These are phyloP conservation scores for Poeciliopsis turneri DNA, from an alignment of 2,797 vertebrate species.

Conservation along the genomic window DNA sequence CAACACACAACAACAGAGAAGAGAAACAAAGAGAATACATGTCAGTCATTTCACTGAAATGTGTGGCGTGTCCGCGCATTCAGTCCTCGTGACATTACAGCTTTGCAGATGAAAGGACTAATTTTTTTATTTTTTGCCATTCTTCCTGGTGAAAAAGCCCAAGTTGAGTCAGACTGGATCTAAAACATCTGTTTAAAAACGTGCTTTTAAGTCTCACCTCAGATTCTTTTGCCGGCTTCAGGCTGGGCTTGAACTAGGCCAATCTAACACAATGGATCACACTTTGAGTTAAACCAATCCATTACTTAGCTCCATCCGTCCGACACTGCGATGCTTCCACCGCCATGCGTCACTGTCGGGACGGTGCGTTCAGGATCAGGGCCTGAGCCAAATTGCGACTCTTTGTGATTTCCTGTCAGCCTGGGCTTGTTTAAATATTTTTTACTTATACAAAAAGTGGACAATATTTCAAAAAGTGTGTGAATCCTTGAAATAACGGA, in stretches of 20 bases:
- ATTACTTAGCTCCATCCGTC: not conserved
- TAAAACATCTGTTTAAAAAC: not conserved
- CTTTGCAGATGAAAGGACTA: not conserved
- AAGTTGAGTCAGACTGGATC: not conserved
- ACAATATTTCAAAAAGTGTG: not conserved
- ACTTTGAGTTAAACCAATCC: not conserved
- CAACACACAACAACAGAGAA: not conserved
- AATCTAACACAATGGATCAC: not conserved
- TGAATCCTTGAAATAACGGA: not conserved
- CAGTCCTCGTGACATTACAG: not conserved
- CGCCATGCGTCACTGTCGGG: not conserved
- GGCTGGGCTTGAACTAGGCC: not conserved
- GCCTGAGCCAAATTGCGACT: not conserved
- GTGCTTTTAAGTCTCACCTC: not conserved
- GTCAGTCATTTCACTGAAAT: not conserved
- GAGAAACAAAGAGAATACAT: not conserved
- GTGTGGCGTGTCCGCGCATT: not conserved
- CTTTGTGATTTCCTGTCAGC: not conserved
- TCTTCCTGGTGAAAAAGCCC: not conserved
- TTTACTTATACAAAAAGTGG: not conserved
- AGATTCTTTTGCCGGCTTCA: not conserved
- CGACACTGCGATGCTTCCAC: not conserved
- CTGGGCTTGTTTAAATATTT: not conserved
- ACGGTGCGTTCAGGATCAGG: not conserved
- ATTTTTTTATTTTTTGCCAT: too few relatives aligned